Evolutionary conservation across 1,140 invertebrate genomes (phyloP).

Genomic region (Heliconius hewitsoni): DNA sequence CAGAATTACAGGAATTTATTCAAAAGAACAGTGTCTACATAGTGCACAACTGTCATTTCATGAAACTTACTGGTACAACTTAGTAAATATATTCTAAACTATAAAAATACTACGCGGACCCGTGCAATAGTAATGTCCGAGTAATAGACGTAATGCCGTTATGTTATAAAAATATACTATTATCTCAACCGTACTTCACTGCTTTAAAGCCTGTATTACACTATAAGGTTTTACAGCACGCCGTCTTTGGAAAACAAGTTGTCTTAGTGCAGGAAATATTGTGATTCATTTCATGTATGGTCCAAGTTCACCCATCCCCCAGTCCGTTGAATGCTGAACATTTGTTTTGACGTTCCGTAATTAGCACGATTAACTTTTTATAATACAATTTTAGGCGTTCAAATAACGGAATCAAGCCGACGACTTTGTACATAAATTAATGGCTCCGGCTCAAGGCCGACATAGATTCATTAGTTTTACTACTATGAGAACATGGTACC

Average conservation of each 20-base stretch:
- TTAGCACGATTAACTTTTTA: not conserved
- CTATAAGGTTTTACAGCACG: slow-evolving; percentile 18
- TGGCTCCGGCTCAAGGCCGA: slow-evolving; percentile 76
- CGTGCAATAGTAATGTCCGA: not conserved
- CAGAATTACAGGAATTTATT: slow-evolving; percentile 43
- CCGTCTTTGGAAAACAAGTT: slow-evolving; percentile 30
- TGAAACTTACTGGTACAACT: slow-evolving; percentile 1
- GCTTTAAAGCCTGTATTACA: slow-evolving; percentile 33
- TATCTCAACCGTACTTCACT: slow-evolving; percentile 27
- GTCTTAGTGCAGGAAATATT: slow-evolving; percentile 23
- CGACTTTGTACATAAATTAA: slow-evolving; percentile 78
- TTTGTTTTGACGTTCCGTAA: not conserved
- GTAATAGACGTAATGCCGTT: slow-evolving; percentile 28
- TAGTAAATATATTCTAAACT: not conserved
- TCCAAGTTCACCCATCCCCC: not conserved
- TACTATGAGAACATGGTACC: slow-evolving; percentile 70
- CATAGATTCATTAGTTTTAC: slow-evolving; percentile 77
- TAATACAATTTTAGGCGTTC: slow-evolving; percentile 47
- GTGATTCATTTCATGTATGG: slow-evolving; percentile 17
- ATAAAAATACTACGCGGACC: not conserved
- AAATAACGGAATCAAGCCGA: slow-evolving; percentile 67
- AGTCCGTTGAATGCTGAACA: not conserved
- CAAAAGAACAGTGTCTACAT: slow-evolving; percentile 29
- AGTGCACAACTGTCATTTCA: slow-evolving; percentile 14
- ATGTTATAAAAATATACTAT: slow-evolving; percentile 34